These are phyloP conservation scores for Tenualosa ilisha DNA, from an alignment of 2,797 vertebrate species.

Conservation along the genomic window DNA sequence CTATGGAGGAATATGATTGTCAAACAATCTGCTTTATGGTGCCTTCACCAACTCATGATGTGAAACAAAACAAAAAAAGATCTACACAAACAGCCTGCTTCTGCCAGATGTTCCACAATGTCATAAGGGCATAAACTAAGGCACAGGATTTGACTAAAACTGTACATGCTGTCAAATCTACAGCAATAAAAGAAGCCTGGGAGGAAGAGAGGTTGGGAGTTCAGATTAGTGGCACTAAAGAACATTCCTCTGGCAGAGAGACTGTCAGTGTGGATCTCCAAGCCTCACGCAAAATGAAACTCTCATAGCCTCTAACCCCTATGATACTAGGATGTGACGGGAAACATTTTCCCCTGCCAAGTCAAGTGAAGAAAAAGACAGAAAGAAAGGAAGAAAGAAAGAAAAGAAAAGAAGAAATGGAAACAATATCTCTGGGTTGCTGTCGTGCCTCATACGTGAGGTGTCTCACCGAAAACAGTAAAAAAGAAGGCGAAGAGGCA, in stretches of 20 bases:
- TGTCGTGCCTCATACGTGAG: neutral
- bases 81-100: neutral
- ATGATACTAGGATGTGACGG: neutral
- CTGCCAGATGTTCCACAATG: neutral
- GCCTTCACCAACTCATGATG: neutral
- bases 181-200: neutral
- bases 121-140: neutral
- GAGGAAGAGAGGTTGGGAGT: neutral
- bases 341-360: neutral
- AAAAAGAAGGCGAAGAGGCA: neutral
- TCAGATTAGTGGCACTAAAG: neutral
- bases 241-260: neutral
- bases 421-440: neutral
- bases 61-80: neutral
- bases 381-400: neutral
- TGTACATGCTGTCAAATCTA: neutral
- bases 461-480: neutral
- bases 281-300: neutral
- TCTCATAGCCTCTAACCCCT: neutral
- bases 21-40: neutral
- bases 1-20: neutral
- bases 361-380: neutral
- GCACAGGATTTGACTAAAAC: neutral
- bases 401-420: neutral
- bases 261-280: neutral